Conservation (phyloP, 2,888 invertebrate genomes). For the Halictus quadricinctus region DNA sequence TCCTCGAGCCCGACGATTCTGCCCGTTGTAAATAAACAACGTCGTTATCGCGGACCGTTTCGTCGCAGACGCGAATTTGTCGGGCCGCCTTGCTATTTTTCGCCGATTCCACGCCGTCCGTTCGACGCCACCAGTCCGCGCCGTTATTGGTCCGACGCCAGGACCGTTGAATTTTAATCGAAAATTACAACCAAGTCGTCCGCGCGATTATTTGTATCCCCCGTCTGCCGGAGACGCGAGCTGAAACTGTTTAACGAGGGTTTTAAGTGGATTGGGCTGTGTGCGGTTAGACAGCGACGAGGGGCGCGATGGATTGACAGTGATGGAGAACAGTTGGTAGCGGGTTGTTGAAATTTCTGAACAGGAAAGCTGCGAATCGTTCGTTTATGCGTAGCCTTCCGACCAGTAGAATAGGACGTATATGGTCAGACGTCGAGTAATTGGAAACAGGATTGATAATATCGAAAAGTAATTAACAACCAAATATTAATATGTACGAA, state of each 20-base stretch:
- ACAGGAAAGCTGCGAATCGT: no score
- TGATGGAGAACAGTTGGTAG: neutral
- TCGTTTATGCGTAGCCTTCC: no score
- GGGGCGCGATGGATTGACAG: no score
- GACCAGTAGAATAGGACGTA: no score
- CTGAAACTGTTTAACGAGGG: neutral
- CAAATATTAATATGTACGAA: no score
- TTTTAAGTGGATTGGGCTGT: neutral
- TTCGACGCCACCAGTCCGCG: neutral
- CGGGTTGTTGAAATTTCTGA: neutral
- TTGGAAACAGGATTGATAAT: no score
- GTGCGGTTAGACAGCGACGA: neutral
- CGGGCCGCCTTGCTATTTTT: neutral
- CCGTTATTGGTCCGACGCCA: slow-evolving; percentile 3
- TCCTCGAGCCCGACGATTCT: neutral
- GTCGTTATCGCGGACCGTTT: slow-evolving; percentile 15
- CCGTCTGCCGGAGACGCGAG: neutral
- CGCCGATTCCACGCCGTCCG: neutral
- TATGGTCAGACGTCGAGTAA: no score
- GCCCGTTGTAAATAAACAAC: slow-evolving; percentile 15
- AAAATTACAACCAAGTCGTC: neutral
- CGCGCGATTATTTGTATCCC: neutral
- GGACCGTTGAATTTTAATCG: neutral
- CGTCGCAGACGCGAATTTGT: slow-evolving; percentile 16
- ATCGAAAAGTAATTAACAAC: no score